Conservation (phyloP, 1,140 invertebrate genomes). For the Drosophila pachea region DNA sequence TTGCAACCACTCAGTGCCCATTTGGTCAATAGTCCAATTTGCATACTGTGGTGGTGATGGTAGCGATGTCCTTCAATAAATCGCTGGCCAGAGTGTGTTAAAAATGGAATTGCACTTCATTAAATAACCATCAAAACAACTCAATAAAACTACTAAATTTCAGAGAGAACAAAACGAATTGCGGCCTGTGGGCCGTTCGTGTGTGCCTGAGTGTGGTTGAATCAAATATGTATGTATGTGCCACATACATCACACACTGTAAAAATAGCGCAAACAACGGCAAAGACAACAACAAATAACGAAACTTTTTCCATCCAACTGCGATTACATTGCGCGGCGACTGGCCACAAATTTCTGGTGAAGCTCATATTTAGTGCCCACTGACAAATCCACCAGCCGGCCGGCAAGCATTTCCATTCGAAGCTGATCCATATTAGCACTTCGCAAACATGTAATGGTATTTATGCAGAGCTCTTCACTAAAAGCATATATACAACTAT, state of each 20-base stretch:
- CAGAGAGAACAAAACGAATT: conserved; percentile 38
- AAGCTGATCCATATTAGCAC: background rate
- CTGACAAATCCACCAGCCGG: background rate
- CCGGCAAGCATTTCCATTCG: background rate
- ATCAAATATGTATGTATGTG: conserved; percentile 2
- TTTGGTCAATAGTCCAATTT: conserved; percentile 3
- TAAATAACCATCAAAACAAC: conserved; percentile 74
- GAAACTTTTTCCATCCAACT: conserved; percentile 71
- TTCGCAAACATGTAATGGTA: background rate
- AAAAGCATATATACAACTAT: conserved; percentile 8
- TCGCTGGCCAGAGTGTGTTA: conserved; percentile 50
- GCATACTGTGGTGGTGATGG: conserved; percentile 13
- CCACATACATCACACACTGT: conserved; percentile 37
- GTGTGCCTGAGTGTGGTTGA: conserved; percentile 4
- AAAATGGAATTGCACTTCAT: conserved; percentile 72
- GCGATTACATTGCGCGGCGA: conserved; percentile 60
- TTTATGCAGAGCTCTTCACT: conserved; percentile 45
- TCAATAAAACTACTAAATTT: conserved; percentile 74
- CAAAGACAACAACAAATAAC: too few relatives aligned
- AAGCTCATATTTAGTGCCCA: conserved; percentile 12
- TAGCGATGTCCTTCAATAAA: conserved; percentile 49
- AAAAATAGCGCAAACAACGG: conserved; percentile 49
- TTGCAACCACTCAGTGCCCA: conserved; percentile 50
- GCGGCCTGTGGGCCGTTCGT: conserved; percentile 15
- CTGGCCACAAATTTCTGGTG: conserved; percentile 23